Conservation (phyloP, 1,140 invertebrate genomes). For the Papilio polytes region DNA sequence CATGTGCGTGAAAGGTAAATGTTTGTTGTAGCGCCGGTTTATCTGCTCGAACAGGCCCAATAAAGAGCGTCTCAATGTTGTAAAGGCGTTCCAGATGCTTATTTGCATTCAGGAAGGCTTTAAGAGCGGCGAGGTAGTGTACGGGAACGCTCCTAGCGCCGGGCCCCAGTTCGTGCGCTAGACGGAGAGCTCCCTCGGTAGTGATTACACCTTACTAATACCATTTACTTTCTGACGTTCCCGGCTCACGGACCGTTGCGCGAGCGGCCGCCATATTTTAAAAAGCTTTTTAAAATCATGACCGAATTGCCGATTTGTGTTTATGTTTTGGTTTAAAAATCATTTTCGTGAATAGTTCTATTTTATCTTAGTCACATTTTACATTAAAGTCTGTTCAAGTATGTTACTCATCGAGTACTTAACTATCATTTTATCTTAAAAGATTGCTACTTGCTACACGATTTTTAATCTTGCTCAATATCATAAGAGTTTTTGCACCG, state of each 20-base stretch:
- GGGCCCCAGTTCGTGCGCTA: slow-evolving; percentile 61
- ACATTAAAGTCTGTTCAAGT: too few species aligned
- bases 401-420: too few species aligned
- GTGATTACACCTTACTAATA: slow-evolving; percentile 82
- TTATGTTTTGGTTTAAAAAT: slow-evolving; percentile 30
- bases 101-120: slow-evolving; percentile 80
- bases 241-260: slow-evolving; percentile 76
- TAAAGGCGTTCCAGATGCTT: slow-evolving; percentile 79
- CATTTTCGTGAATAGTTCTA: not conserved
- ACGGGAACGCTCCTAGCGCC: slow-evolving; percentile 62
- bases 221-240: slow-evolving; percentile 81
- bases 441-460: too few species aligned
- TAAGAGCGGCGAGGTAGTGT: slow-evolving; percentile 67
- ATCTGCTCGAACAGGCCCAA: slow-evolving; percentile 71
- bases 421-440: too few species aligned
- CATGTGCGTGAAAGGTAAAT: slow-evolving; percentile 59
- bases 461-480: too few species aligned
- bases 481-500: too few species aligned
- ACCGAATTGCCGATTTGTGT: slow-evolving; percentile 42
- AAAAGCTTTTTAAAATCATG: slow-evolving; percentile 70
- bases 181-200: slow-evolving; percentile 76
- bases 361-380: not conserved
- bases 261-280: slow-evolving; percentile 75
- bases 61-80: slow-evolving; percentile 77
- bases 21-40: slow-evolving; percentile 64